Evolutionary conservation across 2,113 vertebrate genomes (phyloP).

Genomic region (Dasypus novemcinctus): DNA sequence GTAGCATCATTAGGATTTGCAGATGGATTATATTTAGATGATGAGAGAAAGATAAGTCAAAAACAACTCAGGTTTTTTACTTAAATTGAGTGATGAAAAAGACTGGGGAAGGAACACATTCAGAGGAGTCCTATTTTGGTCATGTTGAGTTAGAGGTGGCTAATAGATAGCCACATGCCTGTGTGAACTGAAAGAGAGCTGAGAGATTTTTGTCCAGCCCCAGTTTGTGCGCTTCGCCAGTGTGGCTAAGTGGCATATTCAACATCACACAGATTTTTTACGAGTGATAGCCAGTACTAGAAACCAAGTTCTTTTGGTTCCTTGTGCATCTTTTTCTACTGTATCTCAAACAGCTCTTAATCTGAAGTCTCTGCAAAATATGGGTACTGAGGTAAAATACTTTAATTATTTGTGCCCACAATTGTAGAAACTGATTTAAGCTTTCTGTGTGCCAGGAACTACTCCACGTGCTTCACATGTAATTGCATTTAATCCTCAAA

Average conservation of each 20-base stretch:
- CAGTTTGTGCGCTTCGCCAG: background rate
- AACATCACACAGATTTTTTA: background rate
- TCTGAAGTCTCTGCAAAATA: background rate
- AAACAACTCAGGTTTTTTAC: background rate
- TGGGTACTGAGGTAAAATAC: background rate
- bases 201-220: background rate
- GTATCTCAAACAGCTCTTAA: background rate
- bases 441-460: background rate
- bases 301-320: background rate
- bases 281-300: background rate
- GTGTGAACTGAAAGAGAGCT: constrained; percentile 12
- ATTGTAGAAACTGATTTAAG: background rate
- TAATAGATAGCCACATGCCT: background rate
- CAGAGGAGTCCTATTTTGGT: background rate
- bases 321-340: background rate
- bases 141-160: background rate
- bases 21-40: background rate
- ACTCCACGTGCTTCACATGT: background rate
- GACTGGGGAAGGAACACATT: background rate
- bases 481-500: background rate
- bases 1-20: background rate
- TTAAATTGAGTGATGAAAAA: background rate
- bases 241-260: background rate
- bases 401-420: background rate
- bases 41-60: constrained; percentile 22